A percentile compares a stretch with the other conserved stretches of the same genome.
These are phyloP conservation scores for Pipistrellus kuhlii DNA, from an alignment of 2,797 vertebrate genomes.

Conservation along the genomic window DNA sequence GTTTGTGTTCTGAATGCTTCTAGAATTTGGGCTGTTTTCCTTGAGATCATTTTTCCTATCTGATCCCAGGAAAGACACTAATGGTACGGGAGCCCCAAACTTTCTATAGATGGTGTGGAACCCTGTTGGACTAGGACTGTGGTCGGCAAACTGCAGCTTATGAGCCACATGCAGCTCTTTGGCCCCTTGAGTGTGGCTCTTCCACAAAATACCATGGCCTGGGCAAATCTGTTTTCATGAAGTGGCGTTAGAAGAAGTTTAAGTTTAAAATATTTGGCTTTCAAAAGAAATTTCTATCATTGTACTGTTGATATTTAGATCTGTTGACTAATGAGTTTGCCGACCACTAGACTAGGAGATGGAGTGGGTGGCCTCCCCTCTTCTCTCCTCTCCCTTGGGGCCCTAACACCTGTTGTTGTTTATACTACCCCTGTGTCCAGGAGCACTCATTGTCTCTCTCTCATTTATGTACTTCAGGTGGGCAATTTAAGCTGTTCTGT, in stretches of 20 bases:
- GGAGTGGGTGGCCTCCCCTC: not conserved
- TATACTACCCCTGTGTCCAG: fast-evolving
- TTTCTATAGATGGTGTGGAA: not conserved
- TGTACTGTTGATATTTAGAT: too few relatives aligned
- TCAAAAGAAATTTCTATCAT: too few relatives aligned
- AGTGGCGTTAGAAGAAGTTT: too few relatives aligned
- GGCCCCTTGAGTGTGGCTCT: too few relatives aligned
- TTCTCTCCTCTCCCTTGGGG: not conserved
- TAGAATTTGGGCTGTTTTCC: not conserved
- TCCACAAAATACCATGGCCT: too few relatives aligned
- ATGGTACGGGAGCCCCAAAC: not conserved
- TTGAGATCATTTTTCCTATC: not conserved
- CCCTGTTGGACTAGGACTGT: not conserved
- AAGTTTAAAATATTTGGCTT: too few relatives aligned
- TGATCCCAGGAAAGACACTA: not conserved
- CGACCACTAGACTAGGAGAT: not conserved
- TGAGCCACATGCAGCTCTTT: too few relatives aligned
- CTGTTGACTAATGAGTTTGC: too few relatives aligned
- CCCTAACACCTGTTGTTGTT: not conserved
- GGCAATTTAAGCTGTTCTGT: not conserved
- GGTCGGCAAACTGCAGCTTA: too few relatives aligned
- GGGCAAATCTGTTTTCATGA: too few relatives aligned
- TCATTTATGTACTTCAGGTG: not conserved
- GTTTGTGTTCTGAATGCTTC: conserved; percentile 51
- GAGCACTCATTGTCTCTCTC: not conserved